Conservation (phyloP, 2,888 invertebrate genomes). For the Acanthosoma haemorrhoidale region DNA sequence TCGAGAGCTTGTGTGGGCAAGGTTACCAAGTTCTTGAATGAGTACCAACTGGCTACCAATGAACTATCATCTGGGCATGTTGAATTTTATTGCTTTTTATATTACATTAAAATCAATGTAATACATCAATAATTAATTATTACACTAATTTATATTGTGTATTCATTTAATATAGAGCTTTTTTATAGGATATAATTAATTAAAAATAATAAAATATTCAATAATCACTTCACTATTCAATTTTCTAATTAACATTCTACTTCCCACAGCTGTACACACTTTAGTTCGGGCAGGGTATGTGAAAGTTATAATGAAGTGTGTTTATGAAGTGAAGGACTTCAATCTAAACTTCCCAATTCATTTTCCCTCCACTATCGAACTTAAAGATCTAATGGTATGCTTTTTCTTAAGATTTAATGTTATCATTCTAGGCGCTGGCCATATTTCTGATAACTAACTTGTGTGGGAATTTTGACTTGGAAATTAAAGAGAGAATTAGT, state of each 20-base stretch:
- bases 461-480: too few species aligned
- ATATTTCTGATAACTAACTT: background rate
- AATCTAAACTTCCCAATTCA: background rate
- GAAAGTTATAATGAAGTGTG: conserved; percentile 5
- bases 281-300: background rate
- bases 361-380: background rate
- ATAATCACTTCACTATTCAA: background rate
- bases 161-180: too few species aligned
- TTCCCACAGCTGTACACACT: conserved; percentile 14
- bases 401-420: background rate
- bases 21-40: too few species aligned
- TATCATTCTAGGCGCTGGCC: background rate
- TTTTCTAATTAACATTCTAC: background rate
- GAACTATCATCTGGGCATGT: too few species aligned
- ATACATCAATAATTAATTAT: too few species aligned
- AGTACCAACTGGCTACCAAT: too few species aligned
- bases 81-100: too few species aligned
- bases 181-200: too few species aligned
- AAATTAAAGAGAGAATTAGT: too few species aligned
- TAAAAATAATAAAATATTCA: background rate
- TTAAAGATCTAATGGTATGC: background rate
- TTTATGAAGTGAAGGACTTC: background rate
- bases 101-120: too few species aligned
- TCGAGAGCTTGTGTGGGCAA: too few species aligned
- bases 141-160: too few species aligned